phyloP scores from a whole-genome alignment of 2,113 vertebrate genomes.

The Pseudolaguvia tuberculata region DNA sequence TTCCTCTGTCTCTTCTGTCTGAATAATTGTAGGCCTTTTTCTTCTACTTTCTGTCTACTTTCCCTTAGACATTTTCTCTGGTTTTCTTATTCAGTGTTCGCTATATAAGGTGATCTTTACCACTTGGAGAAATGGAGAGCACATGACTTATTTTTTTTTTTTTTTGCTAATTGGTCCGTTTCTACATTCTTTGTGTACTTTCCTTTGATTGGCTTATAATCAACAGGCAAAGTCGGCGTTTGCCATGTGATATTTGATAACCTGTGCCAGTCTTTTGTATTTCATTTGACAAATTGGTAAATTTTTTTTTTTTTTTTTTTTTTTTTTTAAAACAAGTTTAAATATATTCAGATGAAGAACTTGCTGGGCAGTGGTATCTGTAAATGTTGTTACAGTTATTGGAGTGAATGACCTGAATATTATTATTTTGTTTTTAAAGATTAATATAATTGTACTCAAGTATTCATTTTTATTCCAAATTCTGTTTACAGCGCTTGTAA shows the following conservation, averaged over 20 bases:
- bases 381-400: slow-evolving; percentile 4
- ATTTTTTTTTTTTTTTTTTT: neutral
- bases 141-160: neutral
- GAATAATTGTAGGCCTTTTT: slow-evolving; percentile 1
- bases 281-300: slow-evolving; percentile 1
- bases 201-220: slow-evolving; percentile 13
- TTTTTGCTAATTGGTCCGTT: slow-evolving; percentile 25
- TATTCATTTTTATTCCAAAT: slow-evolving; percentile 26
- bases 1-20: slow-evolving; percentile 43
- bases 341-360: slow-evolving; percentile 8
- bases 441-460: slow-evolving; percentile 19
- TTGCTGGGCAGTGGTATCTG: neutral
- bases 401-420: slow-evolving; percentile 1
- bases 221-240: neutral
- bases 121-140: slow-evolving; percentile 3
- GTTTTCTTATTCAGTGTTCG: slow-evolving; percentile 29
- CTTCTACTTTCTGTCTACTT: slow-evolving; percentile 16
- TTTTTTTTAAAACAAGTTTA: slow-evolving; percentile 8
- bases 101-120: slow-evolving; percentile 21
- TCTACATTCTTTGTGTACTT: slow-evolving; percentile 15
- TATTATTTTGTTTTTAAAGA: neutral
- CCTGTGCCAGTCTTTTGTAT: slow-evolving; percentile 32
- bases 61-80: slow-evolving; percentile 22
- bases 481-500: slow-evolving; percentile 40
- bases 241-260: slow-evolving; percentile 9